Evolutionary conservation across 2,888 invertebrate species (phyloP), one percentile per base, ranked within the genome.

Genomic region (Mechanitis messenoides): DNA sequence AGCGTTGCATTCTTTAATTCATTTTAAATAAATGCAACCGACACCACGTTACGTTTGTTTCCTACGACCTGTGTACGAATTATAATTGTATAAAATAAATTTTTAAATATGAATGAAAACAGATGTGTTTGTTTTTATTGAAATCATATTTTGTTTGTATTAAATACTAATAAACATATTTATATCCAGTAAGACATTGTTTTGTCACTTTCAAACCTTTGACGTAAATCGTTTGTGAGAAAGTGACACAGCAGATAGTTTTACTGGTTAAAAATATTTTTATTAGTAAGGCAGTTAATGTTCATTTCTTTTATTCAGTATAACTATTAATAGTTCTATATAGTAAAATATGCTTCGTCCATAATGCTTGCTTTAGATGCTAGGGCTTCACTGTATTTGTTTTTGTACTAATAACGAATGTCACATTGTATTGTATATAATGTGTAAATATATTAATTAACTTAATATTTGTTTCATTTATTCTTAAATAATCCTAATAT

Each of bases 361-460:
- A 83, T 79, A 80, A 78, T 73, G 81, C 79, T 81, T 81, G 81
- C 78, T 79, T 78, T 74, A 76, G 81, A 81, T 83, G 82, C 82
- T 84, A 78, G 60, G 59, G 61, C 57, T 62, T 63, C 62, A 62
- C 66, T 59, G 63, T 61, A 58, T 6, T 45, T 46, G 57, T 54
- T 47, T 55, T 45, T 55, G 46, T 53, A 45, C 42, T 45, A 58
- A 45, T 56, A 61, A 53, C 58, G 63, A 75, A 73, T 74, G 72
- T 78, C 73, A 80, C 83, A 80, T 83, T 83, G 82, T 81, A 80
- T 83, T 85, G 85, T 84, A 83, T 80, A 84, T 84, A 81, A 71
- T 78, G 76, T 85, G 81, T 86, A 85, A 85, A 87, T 87, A 86
- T 82, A 86, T 58, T 62, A 58, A 56, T 62, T 56, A 61, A 62